phyloP scores from a whole-genome alignment of 2,888 invertebrate genomes.

The Timema cristinae region DNA sequence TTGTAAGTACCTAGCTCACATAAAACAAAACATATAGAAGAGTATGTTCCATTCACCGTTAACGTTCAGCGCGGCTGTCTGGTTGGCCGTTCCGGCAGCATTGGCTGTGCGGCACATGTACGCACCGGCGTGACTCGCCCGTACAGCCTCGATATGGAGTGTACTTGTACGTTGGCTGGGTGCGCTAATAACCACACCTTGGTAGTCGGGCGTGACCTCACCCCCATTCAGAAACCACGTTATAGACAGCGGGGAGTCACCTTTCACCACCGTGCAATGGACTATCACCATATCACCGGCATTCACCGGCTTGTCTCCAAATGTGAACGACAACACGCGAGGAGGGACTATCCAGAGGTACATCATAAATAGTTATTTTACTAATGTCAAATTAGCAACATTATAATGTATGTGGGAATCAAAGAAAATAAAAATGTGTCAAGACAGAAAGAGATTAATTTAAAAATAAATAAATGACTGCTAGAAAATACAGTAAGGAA shows the following conservation, averaged over 20 bases:
- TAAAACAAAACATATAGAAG: no score
- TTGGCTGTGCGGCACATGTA: slow-evolving; percentile 70
- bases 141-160: slow-evolving; percentile 68
- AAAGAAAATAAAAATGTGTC: slow-evolving; percentile 25
- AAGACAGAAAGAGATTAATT: slow-evolving; percentile 27
- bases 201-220: slow-evolving; percentile 51
- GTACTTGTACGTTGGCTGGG: slow-evolving; percentile 51
- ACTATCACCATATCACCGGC: slow-evolving; percentile 71
- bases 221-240: slow-evolving; percentile 66
- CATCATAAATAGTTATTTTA: no score
- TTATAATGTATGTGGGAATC: not conserved
- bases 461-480: no score
- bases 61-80: slow-evolving; percentile 62
- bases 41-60: slow-evolving; percentile 55
- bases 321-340: slow-evolving; percentile 49
- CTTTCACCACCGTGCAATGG: slow-evolving; percentile 59
- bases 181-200: slow-evolving; percentile 40
- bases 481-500: no score
- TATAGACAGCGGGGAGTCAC: slow-evolving; percentile 73
- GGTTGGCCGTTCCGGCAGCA: slow-evolving; percentile 61
- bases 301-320: slow-evolving; percentile 65
- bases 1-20: no score
- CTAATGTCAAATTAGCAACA: slow-evolving; percentile 2
- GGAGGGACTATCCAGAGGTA: slow-evolving; percentile 41
- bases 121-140: slow-evolving; percentile 66